Conservation (phyloP, 2,888 invertebrate genomes). For the Terebella lapidaria region DNA sequence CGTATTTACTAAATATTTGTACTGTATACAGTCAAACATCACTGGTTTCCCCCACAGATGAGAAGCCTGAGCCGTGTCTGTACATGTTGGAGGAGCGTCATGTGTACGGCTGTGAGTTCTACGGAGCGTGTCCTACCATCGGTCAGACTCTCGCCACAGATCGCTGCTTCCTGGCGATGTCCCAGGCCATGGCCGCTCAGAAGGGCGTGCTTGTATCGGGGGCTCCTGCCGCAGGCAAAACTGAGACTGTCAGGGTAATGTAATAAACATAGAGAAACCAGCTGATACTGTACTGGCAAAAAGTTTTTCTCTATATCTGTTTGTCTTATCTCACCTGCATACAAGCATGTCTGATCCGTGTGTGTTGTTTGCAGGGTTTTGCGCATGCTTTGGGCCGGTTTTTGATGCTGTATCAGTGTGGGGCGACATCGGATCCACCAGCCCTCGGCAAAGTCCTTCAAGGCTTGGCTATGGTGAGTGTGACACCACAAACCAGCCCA, state of each 20-base stretch:
- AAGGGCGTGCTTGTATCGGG: constrained; percentile 44
- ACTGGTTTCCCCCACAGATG: constrained; percentile 29
- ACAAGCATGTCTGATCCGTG: background rate
- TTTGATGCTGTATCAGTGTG: constrained; percentile 44
- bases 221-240: constrained; percentile 47
- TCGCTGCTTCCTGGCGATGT: constrained; percentile 49
- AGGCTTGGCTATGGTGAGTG: constrained; percentile 47
- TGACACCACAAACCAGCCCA: background rate
- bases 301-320: too few relatives aligned
- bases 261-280: too few relatives aligned
- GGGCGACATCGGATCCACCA: constrained; percentile 34
- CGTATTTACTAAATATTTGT: too few relatives aligned
- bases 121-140: constrained; percentile 42
- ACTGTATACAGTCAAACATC: too few relatives aligned
- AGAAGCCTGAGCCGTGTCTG: constrained; percentile 35
- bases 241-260: constrained; percentile 46
- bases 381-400: constrained; percentile 47
- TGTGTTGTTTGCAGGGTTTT: constrained; percentile 35
- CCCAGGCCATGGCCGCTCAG: constrained; percentile 40
- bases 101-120: constrained; percentile 50
- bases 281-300: too few relatives aligned
- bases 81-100: constrained; percentile 47
- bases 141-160: constrained; percentile 48
- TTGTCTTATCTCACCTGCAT: too few relatives aligned
- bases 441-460: constrained; percentile 43